Conservation (phyloP, 2,888 invertebrate genomes). For the Acanthosepion pharaonis region DNA sequence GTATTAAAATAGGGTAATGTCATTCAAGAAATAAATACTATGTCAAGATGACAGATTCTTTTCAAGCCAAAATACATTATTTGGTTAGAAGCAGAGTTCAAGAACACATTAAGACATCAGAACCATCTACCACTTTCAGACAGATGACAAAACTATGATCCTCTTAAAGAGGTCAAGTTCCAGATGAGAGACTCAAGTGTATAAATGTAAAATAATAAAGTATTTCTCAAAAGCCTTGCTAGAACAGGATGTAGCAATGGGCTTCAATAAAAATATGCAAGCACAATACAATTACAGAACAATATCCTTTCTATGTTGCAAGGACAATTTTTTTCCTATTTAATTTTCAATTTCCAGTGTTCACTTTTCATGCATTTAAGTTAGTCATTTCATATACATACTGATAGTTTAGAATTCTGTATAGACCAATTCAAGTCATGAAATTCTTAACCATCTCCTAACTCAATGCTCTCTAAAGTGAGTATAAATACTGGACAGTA, state of each 20-base stretch:
- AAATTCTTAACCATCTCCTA: too few species aligned
- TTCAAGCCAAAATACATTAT: neutral
- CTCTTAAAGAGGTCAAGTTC: slow-evolving; percentile 1
- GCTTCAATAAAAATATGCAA: slow-evolving; percentile 1
- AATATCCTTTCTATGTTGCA: too few species aligned
- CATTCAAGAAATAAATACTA: neutral
- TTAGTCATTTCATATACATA: too few species aligned
- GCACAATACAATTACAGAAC: neutral
- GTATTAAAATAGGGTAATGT: neutral
- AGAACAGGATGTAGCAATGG: neutral
- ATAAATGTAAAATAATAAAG: neutral
- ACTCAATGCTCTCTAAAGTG: too few species aligned
- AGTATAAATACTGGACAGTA: too few species aligned
- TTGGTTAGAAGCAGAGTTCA: neutral
- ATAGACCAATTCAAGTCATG: too few species aligned
- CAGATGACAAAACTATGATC: slow-evolving; percentile 23
- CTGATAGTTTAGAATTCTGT: too few species aligned
- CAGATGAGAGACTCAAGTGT: neutral
- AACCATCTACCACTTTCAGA: neutral
- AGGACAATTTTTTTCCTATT: too few species aligned
- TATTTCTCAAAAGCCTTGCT: neutral
- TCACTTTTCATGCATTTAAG: too few species aligned
- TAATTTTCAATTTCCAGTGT: too few species aligned
- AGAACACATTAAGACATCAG: slow-evolving; percentile 14
- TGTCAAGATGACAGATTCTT: slow-evolving; percentile 11